A percentile compares a stretch with the other conserved stretches of the same genome.
phyloP scores from a whole-genome alignment of 2,888 invertebrate species.

The Augochlorella aurata region DNA sequence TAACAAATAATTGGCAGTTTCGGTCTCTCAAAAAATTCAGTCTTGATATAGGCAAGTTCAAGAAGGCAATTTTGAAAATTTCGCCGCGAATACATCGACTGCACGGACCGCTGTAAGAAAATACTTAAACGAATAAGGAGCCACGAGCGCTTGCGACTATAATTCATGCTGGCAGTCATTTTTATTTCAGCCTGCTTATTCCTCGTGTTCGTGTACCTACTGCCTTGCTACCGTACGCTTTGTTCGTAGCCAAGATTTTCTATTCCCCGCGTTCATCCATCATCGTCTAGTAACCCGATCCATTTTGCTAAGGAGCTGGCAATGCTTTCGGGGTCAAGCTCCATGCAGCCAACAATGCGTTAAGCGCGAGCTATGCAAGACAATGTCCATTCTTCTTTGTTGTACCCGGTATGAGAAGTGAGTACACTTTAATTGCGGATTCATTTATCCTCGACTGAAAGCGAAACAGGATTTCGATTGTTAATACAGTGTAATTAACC shows the following conservation, averaged over 20 bases:
- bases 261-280: conserved; percentile 70
- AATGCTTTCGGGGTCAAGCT: conserved; percentile 9
- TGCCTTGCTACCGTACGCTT: conserved; percentile 53
- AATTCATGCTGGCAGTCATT: conserved; percentile 68
- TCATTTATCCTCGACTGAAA: background rate
- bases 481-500: background rate
- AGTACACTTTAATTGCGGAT: background rate
- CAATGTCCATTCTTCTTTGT: conserved; percentile 9
- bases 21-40: no score
- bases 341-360: background rate
- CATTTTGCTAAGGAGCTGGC: conserved; percentile 30
- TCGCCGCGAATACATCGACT: background rate
- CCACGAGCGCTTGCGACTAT: conserved; percentile 54
- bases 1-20: background rate
- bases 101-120: background rate
- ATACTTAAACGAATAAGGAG: conserved; percentile 11
- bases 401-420: no score
- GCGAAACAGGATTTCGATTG: background rate
- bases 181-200: conserved; percentile 55
- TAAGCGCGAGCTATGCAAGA: background rate
- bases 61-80: background rate
- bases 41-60: background rate
- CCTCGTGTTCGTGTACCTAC: conserved; percentile 39
- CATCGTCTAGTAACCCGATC: conserved; percentile 58
- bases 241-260: conserved; percentile 69